Conservation (phyloP, 2,888 invertebrate species). For the Mimumesa dahlbomi region DNA sequence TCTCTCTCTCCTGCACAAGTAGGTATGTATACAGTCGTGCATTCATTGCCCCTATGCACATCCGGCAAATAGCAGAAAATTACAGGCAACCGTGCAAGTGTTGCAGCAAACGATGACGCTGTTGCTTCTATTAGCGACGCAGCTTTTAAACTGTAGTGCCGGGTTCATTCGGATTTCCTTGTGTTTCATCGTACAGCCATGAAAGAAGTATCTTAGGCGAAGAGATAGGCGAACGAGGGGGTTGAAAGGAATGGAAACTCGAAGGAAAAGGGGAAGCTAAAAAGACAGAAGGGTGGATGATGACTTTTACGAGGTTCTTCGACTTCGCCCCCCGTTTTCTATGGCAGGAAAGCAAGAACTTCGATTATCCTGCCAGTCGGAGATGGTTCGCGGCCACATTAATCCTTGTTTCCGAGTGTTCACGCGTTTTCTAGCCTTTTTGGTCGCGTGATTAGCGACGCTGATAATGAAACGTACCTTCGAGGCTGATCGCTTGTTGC, state of each 20-base stretch:
- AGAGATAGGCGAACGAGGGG: background rate
- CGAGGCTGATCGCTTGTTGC: too few species aligned
- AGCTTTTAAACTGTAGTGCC: constrained; percentile 12
- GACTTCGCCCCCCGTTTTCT: background rate
- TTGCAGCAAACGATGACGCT: constrained; percentile 41
- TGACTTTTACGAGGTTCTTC: constrained; percentile 51
- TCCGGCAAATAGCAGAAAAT: constrained; percentile 71
- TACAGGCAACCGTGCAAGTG: constrained; percentile 56
- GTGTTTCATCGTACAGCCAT: constrained; percentile 42
- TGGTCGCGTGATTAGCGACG: too few species aligned
- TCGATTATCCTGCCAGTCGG: too few species aligned
- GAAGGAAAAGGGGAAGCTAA: background rate
- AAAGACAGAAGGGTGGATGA: constrained; percentile 27
- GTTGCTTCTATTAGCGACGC: constrained; percentile 5
- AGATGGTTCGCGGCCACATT: too few species aligned
- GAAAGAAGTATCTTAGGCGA: background rate
- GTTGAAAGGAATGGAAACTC: background rate
- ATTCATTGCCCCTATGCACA: constrained; percentile 63
- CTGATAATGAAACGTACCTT: too few species aligned
- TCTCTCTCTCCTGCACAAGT: too few species aligned
- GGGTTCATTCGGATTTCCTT: constrained; percentile 42
- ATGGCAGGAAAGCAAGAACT: background rate
- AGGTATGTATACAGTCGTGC: constrained; percentile 48
- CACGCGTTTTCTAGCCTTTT: too few species aligned
- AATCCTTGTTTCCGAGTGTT: too few species aligned